phyloP scores from a whole-genome alignment of 2,888 invertebrate genomes.

The Acanthococcus lagerstroemiae region DNA sequence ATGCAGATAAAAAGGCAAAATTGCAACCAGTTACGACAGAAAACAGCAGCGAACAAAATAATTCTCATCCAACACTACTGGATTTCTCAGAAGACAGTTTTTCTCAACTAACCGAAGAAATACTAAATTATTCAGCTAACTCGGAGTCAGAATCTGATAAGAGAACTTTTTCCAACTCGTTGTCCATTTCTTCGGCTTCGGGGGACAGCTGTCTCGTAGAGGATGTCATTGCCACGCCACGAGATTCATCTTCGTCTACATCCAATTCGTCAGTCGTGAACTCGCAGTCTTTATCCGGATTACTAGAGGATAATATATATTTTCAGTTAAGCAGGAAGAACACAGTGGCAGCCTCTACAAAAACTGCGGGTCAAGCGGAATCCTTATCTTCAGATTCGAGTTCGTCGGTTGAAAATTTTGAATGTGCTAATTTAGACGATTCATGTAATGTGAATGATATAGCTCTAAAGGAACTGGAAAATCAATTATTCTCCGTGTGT shows the following conservation, averaged over 20 bases:
- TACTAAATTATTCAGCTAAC: slow-evolving; percentile 1
- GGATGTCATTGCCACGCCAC: neutral
- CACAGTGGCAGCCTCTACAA: neutral
- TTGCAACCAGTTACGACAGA: too few relatives aligned
- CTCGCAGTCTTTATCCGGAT: neutral
- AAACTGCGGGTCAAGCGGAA: neutral
- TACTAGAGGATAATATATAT: neutral
- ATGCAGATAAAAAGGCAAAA: neutral
- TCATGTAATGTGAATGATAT: slow-evolving; percentile 7
- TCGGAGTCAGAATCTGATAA: neutral
- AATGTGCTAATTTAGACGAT: neutral
- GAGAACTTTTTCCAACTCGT: neutral
- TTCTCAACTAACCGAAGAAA: slow-evolving; percentile 18
- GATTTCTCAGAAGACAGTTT: slow-evolving; percentile 21
- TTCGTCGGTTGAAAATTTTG: neutral
- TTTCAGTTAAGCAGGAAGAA: slow-evolving; percentile 2
- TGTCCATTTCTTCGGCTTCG: neutral
- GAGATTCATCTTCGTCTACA: neutral
- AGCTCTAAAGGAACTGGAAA: slow-evolving; percentile 16
- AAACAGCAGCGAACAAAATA: neutral
- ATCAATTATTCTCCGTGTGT: slow-evolving; percentile 20
- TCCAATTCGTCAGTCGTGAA: neutral
- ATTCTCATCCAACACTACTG: neutral
- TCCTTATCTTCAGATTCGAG: neutral
- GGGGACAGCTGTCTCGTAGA: neutral